phyloP scores from a whole-genome alignment of 2,888 invertebrate genomes.

The Rotaria sp. region DNA sequence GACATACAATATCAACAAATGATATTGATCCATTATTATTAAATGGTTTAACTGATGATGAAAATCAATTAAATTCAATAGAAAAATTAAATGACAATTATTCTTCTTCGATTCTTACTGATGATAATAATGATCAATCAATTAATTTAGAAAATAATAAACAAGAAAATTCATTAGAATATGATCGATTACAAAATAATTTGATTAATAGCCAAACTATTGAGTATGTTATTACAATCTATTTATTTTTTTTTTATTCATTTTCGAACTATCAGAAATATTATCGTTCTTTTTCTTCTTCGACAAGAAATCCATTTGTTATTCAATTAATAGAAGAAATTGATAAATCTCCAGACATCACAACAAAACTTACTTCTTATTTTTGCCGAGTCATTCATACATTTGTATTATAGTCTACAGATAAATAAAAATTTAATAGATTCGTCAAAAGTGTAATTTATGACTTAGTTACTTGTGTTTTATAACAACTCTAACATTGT shows the following conservation, averaged over 20 bases:
- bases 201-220: neutral
- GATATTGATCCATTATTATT: neutral
- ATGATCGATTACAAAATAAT: neutral
- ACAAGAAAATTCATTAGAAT: neutral
- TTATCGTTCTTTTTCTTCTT: too few relatives aligned
- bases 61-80: neutral
- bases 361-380: too few relatives aligned
- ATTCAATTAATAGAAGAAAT: too few relatives aligned
- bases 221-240: constrained; percentile 24
- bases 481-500: too few relatives aligned
- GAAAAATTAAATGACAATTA: neutral
- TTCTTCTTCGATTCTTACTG: neutral
- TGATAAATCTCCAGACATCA: too few relatives aligned
- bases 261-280: too few relatives aligned
- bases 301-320: too few relatives aligned
- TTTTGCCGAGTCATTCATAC: too few relatives aligned
- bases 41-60: neutral
- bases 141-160: neutral
- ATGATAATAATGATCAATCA: neutral
- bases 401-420: too few relatives aligned
- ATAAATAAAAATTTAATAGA: too few relatives aligned
- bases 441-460: too few relatives aligned
- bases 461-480: too few relatives aligned
- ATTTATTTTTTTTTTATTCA: neutral
- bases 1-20: neutral